phyloP scores from a whole-genome alignment of 2,888 invertebrate species.

The Phania funesta region DNA sequence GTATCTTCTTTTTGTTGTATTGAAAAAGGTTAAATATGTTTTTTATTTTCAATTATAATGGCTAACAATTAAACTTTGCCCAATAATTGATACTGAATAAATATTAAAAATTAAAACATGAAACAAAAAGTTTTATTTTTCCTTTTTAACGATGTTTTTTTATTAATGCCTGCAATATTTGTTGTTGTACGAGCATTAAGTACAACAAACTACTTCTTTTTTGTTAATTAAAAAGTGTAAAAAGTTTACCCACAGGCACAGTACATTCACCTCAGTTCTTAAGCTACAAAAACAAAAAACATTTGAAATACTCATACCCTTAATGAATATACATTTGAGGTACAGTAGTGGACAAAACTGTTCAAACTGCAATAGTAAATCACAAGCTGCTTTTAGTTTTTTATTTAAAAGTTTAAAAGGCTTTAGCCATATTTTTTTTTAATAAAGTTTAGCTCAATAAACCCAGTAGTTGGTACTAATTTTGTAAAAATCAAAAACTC shows the following conservation, averaged over 20 bases:
- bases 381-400: neutral
- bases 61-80: too few relatives aligned
- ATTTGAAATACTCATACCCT: neutral
- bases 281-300: slow-evolving; percentile 4
- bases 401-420: too few relatives aligned
- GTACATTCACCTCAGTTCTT: slow-evolving; percentile 45
- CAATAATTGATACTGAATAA: too few relatives aligned
- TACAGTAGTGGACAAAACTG: neutral
- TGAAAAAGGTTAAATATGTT: too few relatives aligned
- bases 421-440: too few relatives aligned
- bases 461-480: too few relatives aligned
- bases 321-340: neutral
- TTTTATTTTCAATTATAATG: too few relatives aligned
- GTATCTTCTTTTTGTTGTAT: too few relatives aligned
- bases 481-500: too few relatives aligned
- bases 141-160: neutral
- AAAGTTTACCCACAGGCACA: slow-evolving; percentile 34
- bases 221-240: slow-evolving; percentile 21
- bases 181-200: neutral
- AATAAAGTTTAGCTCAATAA: too few relatives aligned
- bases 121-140: neutral
- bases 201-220: neutral
- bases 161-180: neutral
- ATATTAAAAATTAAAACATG: too few relatives aligned
- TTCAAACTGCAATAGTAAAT: neutral